Percentiles rank a stretch among this genome's conserved stretches.
Evolutionary conservation across 2,888 invertebrate species (phyloP).

Genomic region (Lasioglossum lativentre): DNA sequence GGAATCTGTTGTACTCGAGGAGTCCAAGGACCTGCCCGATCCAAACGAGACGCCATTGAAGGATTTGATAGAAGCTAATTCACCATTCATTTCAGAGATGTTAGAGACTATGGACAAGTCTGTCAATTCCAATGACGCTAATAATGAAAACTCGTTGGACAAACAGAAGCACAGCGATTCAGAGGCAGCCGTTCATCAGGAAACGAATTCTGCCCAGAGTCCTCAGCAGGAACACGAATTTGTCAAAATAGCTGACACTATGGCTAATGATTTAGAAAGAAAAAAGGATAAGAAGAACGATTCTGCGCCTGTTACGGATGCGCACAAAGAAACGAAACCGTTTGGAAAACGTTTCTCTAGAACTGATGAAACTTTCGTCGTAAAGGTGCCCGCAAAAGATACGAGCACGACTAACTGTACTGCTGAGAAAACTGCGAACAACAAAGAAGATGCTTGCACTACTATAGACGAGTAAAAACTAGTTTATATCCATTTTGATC

Average conservation of each 20-base stretch:
- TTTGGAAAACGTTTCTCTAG: not conserved
- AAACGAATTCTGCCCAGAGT: not conserved
- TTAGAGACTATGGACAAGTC: slow-evolving; percentile 57
- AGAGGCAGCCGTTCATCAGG: not conserved
- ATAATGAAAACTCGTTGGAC: not conserved
- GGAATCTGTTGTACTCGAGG: slow-evolving; percentile 7
- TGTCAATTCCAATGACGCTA: slow-evolving; percentile 17
- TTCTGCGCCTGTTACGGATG: not conserved
- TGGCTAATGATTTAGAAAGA: slow-evolving; percentile 15
- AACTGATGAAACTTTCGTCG: not conserved
- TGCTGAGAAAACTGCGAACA: not conserved
- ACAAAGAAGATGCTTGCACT: slow-evolving; percentile 67
- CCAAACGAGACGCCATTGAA: slow-evolving; percentile 74
- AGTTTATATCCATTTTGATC: slow-evolving; percentile 17
- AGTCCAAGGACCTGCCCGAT: slow-evolving; percentile 54
- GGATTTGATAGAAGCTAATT: slow-evolving; percentile 77
- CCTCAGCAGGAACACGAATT: not conserved
- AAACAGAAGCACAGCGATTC: slow-evolving; percentile 9
- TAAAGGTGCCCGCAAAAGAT: not conserved
- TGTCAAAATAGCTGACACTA: slow-evolving; percentile 12
- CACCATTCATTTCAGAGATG: slow-evolving; percentile 75
- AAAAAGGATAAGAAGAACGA: not conserved
- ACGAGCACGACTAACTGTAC: slow-evolving; percentile 23
- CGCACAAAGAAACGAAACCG: not conserved
- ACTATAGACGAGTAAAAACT: slow-evolving; percentile 62